Evolutionary conservation across 1,140 invertebrate species (phyloP).

Genomic region (Potamilus streckersoni): DNA sequence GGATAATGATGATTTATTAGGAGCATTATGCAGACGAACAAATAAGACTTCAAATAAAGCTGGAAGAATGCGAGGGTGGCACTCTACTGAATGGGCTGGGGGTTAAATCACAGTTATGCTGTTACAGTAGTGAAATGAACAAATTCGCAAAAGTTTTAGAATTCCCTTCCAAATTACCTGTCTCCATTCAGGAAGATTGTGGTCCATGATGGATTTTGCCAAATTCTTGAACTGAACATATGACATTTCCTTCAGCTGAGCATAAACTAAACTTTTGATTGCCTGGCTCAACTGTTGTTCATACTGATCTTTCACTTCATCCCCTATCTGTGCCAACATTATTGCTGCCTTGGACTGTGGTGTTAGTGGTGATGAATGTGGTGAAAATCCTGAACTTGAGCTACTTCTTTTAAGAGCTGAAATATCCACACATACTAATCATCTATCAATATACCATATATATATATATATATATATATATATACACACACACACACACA

Average conservation of each 20-base stretch:
- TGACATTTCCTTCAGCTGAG: slow-evolving; percentile 25
- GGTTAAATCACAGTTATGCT: not conserved
- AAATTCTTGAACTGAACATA: slow-evolving; percentile 44
- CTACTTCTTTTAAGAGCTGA: slow-evolving; percentile 15
- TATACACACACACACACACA: no score
- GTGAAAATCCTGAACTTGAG: slow-evolving; percentile 10
- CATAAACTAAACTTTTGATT: slow-evolving; percentile 22
- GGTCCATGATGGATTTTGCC: slow-evolving; percentile 35
- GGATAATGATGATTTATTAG: no score
- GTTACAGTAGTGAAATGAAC: not conserved
- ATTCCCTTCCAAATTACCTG: slow-evolving; percentile 31
- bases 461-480: no score
- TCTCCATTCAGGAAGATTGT: slow-evolving; percentile 40
- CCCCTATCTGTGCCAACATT: slow-evolving; percentile 48
- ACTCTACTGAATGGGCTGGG: not conserved
- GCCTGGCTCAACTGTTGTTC: slow-evolving; percentile 33
- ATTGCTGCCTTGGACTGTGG: slow-evolving; percentile 45
- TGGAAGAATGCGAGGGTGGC: not conserved
- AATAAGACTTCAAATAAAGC: no score
- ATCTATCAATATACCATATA: no score
- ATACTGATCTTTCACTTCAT: slow-evolving; percentile 48
- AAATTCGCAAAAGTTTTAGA: not conserved
- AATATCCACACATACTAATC: not conserved
- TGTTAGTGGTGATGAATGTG: slow-evolving; percentile 31
- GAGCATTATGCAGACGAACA: no score